Conservation (phyloP, 2,797 vertebrate genomes). For the Sebastolobus alascanus region DNA sequence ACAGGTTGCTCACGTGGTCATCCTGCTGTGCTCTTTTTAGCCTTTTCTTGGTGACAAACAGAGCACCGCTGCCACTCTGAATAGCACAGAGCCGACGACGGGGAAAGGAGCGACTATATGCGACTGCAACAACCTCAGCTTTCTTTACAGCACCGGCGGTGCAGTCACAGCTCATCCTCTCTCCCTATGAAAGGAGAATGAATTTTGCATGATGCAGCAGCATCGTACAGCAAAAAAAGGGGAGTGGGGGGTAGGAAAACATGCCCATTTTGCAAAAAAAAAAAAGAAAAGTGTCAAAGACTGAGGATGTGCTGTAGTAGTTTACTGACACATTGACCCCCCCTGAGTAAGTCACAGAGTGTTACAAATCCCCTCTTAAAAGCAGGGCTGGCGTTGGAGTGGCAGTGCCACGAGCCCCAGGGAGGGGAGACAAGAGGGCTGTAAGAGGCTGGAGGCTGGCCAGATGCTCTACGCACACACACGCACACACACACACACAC, state of each 20-base stretch:
- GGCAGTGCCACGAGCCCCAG: constrained; percentile 40
- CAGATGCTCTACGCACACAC: constrained; percentile 24
- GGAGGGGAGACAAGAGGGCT: constrained; percentile 34
- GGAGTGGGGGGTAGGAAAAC: constrained; percentile 24
- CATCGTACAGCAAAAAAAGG: constrained; percentile 38
- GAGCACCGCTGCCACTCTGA: constrained; percentile 35
- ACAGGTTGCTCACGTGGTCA: constrained; percentile 49
- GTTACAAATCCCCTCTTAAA: constrained; percentile 69
- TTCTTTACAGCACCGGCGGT: constrained; percentile 27
- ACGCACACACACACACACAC: constrained; percentile 12
- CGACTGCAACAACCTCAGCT: constrained; percentile 36
- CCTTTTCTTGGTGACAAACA: constrained; percentile 17
- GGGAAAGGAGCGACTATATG: constrained; percentile 14
- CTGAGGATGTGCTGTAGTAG: constrained; percentile 36
- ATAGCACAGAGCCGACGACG: constrained; percentile 6
- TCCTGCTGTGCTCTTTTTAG: constrained; percentile 34
- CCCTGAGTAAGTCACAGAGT: constrained; percentile 48
- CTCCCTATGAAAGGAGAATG: constrained; percentile 55
- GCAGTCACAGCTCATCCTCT: constrained; percentile 61
- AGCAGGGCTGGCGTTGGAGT: constrained; percentile 37
- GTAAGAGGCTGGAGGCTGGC: constrained; percentile 51
- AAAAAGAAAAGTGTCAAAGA: constrained; percentile 15
- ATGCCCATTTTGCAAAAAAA: constrained; percentile 35
- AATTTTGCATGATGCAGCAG: constrained; percentile 77
- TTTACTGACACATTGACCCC: constrained; percentile 65